These are phyloP conservation scores for Ephestia elutella DNA, from an alignment of 1,140 invertebrate species.

Conservation along the genomic window DNA sequence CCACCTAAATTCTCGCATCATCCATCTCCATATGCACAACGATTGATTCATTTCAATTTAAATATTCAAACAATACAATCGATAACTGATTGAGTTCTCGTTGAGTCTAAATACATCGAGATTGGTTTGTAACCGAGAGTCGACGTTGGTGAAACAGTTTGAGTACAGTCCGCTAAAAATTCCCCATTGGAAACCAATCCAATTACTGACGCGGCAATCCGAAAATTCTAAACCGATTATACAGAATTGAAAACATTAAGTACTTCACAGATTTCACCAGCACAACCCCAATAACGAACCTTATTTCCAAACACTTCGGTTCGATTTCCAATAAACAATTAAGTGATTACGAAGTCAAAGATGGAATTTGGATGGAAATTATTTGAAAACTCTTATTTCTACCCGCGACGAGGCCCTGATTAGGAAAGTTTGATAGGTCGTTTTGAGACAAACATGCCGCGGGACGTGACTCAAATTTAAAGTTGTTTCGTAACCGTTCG, in stretches of 20 bases:
- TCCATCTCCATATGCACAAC: conserved; percentile 8
- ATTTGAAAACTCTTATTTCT: conserved; percentile 62
- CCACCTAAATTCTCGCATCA: not conserved
- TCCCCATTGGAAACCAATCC: conserved; percentile 52
- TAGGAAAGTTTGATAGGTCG: conserved; percentile 64
- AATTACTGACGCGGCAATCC: conserved; percentile 64
- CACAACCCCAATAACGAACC: conserved; percentile 30
- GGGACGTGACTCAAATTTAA: conserved; percentile 31
- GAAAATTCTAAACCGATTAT: conserved; percentile 74
- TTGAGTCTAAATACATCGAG: not conserved
- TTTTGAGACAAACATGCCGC: conserved; percentile 34
- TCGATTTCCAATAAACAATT: conserved; percentile 24
- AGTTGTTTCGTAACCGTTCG: conserved; percentile 4
- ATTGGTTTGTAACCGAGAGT: not conserved
- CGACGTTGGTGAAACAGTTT: conserved; percentile 17
- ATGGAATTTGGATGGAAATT: conserved; percentile 66
- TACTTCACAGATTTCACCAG: conserved; percentile 56
- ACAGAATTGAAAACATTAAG: conserved; percentile 73
- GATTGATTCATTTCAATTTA: conserved; percentile 22
- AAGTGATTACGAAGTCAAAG: conserved; percentile 55
- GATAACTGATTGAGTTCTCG: conserved; percentile 1
- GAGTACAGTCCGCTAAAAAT: conserved; percentile 42
- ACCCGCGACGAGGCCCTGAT: conserved; percentile 47
- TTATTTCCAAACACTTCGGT: conserved; percentile 31
- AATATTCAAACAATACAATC: not conserved